A percentile compares a stretch with the other conserved stretches of the same genome.
Evolutionary conservation across 1,140 invertebrate species (phyloP).

Genomic region (Dendroctonus valens): DNA sequence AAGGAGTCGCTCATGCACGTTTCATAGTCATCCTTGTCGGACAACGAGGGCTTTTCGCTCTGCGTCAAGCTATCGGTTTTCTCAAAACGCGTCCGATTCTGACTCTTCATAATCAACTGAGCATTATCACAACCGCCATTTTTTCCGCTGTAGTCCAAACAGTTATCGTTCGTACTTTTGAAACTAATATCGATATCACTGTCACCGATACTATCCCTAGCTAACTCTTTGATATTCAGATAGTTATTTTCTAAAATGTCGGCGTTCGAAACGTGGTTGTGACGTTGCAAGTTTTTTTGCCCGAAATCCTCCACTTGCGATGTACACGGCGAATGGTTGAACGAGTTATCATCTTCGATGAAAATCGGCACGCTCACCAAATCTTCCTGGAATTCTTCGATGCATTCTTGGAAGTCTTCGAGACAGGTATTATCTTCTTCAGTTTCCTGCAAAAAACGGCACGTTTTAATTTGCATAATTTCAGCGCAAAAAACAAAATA

Average conservation of each 20-base stretch:
- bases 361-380: conserved; percentile 60
- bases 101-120: conserved; percentile 17
- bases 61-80: conserved; percentile 39
- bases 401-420: conserved; percentile 61
- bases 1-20: conserved; percentile 48
- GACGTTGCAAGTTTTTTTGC: conserved; percentile 32
- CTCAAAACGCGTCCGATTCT: conserved; percentile 6
- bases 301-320: conserved; percentile 42
- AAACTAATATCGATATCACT: conserved; percentile 45
- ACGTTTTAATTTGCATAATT: too few species aligned
- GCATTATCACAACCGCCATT: conserved; percentile 27
- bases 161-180: conserved; percentile 42
- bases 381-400: conserved; percentile 62
- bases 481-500: too few species aligned
- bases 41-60: conserved; percentile 33
- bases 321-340: conserved; percentile 40
- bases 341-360: conserved; percentile 50
- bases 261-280: conserved; percentile 26
- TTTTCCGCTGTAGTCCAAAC: conserved; percentile 17
- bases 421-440: conserved; percentile 60
- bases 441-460: conserved; percentile 44
- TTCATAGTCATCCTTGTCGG: conserved; percentile 44
- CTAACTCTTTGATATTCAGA: conserved; percentile 31
- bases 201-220: conserved; percentile 34
- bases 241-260: conserved; percentile 37